phyloP scores from a whole-genome alignment of 2,888 invertebrate species.

The Chaetogeoica ovagalla region DNA sequence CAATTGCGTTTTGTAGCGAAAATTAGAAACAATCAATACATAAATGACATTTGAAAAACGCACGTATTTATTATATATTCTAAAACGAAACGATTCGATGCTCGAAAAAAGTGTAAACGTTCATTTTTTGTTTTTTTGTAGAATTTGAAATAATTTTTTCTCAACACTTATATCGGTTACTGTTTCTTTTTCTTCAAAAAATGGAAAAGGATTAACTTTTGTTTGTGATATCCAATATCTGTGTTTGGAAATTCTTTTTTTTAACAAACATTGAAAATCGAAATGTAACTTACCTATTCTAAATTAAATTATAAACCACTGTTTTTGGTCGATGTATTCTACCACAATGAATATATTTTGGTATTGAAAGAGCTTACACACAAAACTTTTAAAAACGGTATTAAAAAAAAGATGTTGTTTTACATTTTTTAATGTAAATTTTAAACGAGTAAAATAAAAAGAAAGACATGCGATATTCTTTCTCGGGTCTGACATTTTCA shows the following conservation, averaged over 20 bases:
- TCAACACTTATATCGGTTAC: too few relatives aligned
- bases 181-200: too few relatives aligned
- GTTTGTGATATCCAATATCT: too few relatives aligned
- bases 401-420: background rate
- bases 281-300: background rate
- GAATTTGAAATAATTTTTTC: too few relatives aligned
- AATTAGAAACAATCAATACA: background rate
- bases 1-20: background rate
- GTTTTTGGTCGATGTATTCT: background rate
- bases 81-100: too few relatives aligned
- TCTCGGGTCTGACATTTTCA: background rate
- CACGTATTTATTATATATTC: too few relatives aligned
- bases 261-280: background rate
- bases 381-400: constrained; percentile 1
- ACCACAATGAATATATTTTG: constrained; percentile 5
- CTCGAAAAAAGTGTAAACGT: too few relatives aligned
- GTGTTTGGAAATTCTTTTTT: background rate
- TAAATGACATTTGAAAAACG: too few relatives aligned
- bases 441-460: constrained; percentile 10
- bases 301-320: constrained; percentile 24
- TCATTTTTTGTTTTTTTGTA: too few relatives aligned
- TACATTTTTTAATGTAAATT: background rate
- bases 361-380: background rate
- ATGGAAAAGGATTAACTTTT: too few relatives aligned
- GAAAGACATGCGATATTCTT: background rate